Percentiles rank a stretch among this genome's conserved stretches.
These are phyloP conservation scores for Saccopteryx leptura DNA, from an alignment of 2,113 vertebrate genomes.

Conservation along the genomic window DNA sequence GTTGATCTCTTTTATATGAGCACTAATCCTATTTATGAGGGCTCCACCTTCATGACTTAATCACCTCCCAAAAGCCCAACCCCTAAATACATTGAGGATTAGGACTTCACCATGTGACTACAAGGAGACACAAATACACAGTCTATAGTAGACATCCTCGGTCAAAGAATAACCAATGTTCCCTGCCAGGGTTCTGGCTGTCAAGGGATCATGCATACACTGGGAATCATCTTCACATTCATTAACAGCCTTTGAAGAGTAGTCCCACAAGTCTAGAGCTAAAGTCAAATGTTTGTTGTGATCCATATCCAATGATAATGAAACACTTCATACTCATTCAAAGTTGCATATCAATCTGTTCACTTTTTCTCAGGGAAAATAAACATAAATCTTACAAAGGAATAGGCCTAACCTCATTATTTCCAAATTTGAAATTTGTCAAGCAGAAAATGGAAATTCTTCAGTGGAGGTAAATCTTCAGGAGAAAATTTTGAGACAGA, in stretches of 20 bases:
- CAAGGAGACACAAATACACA: neutral
- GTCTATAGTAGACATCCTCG: neutral
- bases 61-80: neutral
- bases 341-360: neutral
- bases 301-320: neutral
- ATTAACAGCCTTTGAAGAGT: neutral
- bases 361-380: neutral
- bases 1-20: neutral
- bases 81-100: neutral
- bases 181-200: neutral
- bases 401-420: neutral
- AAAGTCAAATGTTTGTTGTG: neutral
- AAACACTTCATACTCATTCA: neutral
- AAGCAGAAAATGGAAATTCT: constrained; percentile 12
- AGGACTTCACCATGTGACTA: neutral
- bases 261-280: neutral
- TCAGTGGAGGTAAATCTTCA: neutral
- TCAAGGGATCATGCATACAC: neutral
- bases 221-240: neutral
- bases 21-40: neutral
- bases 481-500: neutral
- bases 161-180: neutral
- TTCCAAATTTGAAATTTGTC: neutral
- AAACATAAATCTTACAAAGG: neutral
- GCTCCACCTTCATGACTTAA: neutral